These are phyloP conservation scores for Tethya wilhelma DNA, from an alignment of 37 sponge, comb jelly and placozoan genomes.

Conservation along the genomic window DNA sequence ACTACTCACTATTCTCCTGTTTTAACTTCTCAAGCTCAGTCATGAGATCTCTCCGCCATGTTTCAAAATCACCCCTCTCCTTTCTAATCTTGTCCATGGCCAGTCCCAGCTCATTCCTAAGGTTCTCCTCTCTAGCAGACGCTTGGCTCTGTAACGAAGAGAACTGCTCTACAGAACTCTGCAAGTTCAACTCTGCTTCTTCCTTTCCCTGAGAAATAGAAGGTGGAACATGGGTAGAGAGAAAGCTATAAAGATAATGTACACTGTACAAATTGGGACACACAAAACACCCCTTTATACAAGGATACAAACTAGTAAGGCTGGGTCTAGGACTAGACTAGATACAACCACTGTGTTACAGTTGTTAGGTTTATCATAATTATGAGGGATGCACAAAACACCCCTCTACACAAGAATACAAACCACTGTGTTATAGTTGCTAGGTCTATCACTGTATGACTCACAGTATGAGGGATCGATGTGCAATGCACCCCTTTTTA, in stretches of 20 bases:
- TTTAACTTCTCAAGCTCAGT: background rate
- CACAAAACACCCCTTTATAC: too few species aligned
- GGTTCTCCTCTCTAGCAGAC: conserved; percentile 7
- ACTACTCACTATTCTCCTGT: conserved; percentile 8
- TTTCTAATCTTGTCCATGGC: conserved; percentile 17
- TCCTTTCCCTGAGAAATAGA: conserved; percentile 16
- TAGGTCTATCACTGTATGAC: too few species aligned
- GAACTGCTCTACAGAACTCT: conserved; percentile 37
- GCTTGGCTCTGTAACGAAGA: conserved; percentile 13
- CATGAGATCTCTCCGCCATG: background rate
- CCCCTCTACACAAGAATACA: too few species aligned
- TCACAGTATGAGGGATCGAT: background rate
- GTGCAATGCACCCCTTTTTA: too few species aligned
- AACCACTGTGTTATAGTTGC: too few species aligned
- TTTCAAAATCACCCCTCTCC: conserved; percentile 6
- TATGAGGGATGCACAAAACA: too few species aligned
- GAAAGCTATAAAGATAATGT: too few species aligned
- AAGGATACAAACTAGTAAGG: too few species aligned
- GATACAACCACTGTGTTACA: too few species aligned
- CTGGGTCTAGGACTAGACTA: too few species aligned
- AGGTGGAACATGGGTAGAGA: background rate
- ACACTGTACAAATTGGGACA: too few species aligned
- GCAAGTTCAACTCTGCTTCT: conserved; percentile 62
- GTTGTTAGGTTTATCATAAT: too few species aligned
- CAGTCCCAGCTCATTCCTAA: conserved; percentile 3